Conservation (phyloP, 1,140 invertebrate genomes). For the Scylla paramamosain region DNA sequence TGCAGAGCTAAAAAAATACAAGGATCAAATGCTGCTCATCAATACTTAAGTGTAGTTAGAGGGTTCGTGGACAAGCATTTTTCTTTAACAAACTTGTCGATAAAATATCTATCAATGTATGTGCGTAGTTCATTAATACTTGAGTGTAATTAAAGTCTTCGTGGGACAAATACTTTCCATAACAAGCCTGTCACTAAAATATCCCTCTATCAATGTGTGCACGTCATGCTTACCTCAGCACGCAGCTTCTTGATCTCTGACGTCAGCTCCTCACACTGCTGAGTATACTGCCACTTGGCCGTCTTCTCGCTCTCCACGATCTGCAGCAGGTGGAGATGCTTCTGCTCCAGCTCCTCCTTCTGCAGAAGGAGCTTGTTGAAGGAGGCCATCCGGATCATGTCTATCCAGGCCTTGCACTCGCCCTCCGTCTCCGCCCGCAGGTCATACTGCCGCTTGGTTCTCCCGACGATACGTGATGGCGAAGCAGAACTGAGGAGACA, state of each 20-base stretch:
- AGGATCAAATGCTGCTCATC: too few species aligned
- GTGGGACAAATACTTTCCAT: too few species aligned
- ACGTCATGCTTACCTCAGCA: constrained; percentile 86
- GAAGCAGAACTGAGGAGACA: constrained; percentile 90
- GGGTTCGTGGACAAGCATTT: too few species aligned
- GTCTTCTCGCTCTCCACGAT: constrained; percentile 96
- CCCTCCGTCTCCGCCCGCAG: constrained; percentile 90
- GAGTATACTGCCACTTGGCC: constrained; percentile 95
- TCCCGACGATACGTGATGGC: constrained; percentile 93
- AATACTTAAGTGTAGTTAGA: too few species aligned
- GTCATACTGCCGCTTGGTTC: constrained; percentile 93
- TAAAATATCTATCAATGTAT: too few species aligned
- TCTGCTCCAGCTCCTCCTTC: constrained; percentile 96
- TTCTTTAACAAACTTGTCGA: too few species aligned
- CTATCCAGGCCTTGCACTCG: constrained; percentile 94
- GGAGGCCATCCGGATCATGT: constrained; percentile 92
- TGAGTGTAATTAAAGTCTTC: too few species aligned
- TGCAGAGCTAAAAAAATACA: constrained; percentile 84
- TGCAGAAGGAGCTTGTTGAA: constrained; percentile 95
- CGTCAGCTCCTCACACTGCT: constrained; percentile 94
- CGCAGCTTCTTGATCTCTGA: constrained; percentile 94
- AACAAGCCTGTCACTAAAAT: too few species aligned
- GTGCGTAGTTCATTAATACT: too few species aligned
- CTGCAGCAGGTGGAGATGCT: constrained; percentile 94
- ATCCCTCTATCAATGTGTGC: background rate